A percentile compares a stretch with the other conserved stretches of the same genome.
Evolutionary conservation across 2,113 vertebrate genomes (phyloP).

Genomic region (Mesocricetus auratus): DNA sequence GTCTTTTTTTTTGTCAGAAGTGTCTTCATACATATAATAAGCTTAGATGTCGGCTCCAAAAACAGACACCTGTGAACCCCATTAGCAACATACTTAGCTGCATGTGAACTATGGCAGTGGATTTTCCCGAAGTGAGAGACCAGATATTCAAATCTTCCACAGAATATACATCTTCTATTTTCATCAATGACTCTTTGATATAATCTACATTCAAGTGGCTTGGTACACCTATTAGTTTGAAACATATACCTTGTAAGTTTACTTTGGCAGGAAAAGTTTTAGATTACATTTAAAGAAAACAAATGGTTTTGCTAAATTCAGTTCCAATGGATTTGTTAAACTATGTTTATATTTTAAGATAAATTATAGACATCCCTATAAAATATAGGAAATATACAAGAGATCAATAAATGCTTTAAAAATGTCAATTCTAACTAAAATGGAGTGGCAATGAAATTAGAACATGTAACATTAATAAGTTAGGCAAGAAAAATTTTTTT

Average conservation of each 20-base stretch:
- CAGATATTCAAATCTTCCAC: constrained; percentile 97
- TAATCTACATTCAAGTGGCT: constrained; percentile 92
- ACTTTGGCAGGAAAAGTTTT: constrained; percentile 48
- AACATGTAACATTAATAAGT: constrained; percentile 52
- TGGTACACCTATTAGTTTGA: constrained; percentile 90
- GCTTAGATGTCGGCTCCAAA: constrained; percentile 17
- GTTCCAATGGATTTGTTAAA: constrained; percentile 20
- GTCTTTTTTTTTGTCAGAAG: constrained; percentile 29
- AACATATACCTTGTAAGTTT: constrained; percentile 63
- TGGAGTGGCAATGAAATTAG: constrained; percentile 40
- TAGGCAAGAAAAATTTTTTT: not conserved
- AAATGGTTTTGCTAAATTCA: constrained; percentile 59
- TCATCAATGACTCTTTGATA: constrained; percentile 95
- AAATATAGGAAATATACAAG: not conserved
- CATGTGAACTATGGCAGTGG: constrained; percentile 94
- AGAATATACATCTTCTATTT: constrained; percentile 95
- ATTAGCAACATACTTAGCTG: constrained; percentile 91
- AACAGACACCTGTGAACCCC: not conserved
- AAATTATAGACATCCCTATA: not conserved
- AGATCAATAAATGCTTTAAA: constrained; percentile 51
- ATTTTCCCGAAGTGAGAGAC: constrained; percentile 96
- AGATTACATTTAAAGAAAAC: constrained; percentile 38
- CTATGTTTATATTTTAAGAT: constrained; percentile 50
- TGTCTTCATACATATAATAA: constrained; percentile 4
- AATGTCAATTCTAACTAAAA: constrained; percentile 43